phyloP scores from a whole-genome alignment of 2,888 invertebrate genomes.

The Ectropis crepuscularia region DNA sequence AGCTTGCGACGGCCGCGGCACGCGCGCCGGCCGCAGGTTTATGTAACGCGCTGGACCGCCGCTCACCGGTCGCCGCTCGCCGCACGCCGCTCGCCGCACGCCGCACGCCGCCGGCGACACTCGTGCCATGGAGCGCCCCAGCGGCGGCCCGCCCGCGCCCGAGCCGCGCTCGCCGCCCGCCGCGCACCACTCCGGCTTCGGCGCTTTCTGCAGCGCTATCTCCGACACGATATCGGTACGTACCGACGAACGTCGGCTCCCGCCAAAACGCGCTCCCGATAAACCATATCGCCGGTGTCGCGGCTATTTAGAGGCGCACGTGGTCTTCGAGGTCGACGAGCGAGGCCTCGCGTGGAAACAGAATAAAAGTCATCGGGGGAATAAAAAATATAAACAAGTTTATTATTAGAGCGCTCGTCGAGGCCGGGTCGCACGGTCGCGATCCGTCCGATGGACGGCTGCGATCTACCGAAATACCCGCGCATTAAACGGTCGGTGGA shows the following conservation, averaged over 20 bases:
- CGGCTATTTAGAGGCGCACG: constrained; percentile 76
- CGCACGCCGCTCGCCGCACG: constrained; percentile 57
- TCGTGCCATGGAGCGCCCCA: constrained; percentile 71
- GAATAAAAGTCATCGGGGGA: constrained; percentile 71
- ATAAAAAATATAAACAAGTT: constrained; percentile 84
- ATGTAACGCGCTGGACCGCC: constrained; percentile 79
- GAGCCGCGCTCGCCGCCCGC: constrained; percentile 47
- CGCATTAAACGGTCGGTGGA: constrained; percentile 70
- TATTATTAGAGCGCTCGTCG: constrained; percentile 83
- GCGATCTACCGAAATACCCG: constrained; percentile 83
- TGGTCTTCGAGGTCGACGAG: constrained; percentile 74
- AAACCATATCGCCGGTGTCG: constrained; percentile 58
- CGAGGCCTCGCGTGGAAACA: constrained; percentile 61
- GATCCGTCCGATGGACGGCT: constrained; percentile 82
- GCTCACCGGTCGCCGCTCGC: constrained; percentile 69
- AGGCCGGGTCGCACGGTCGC: constrained; percentile 83
- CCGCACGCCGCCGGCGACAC: constrained; percentile 47
- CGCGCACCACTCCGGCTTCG: constrained; percentile 67
- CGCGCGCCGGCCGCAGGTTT: constrained; percentile 58
- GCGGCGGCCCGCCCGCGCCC: constrained; percentile 61
- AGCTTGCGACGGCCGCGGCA: constrained; percentile 58
- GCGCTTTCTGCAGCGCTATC: constrained; percentile 82
- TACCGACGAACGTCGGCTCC: constrained; percentile 54
- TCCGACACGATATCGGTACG: constrained; percentile 81
- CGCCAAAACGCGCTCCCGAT: constrained; percentile 58